Conservation (phyloP, 1,140 invertebrate species). For the Drosophila pruinosa region DNA sequence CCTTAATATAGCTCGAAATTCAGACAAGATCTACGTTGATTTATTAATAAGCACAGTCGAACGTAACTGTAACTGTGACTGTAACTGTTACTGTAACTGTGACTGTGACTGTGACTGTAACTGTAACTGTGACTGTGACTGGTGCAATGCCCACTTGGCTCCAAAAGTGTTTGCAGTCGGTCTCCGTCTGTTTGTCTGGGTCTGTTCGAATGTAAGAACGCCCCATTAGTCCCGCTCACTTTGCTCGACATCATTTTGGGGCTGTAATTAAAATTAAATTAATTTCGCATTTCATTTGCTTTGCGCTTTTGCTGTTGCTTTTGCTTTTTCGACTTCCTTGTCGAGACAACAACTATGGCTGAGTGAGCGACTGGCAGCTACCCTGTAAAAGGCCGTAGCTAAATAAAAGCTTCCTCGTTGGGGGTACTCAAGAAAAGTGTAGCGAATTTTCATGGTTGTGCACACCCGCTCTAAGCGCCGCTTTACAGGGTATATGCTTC, state of each 20-base stretch:
- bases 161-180: neutral
- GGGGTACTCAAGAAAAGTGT: no score
- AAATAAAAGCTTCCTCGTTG: no score
- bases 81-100: no score
- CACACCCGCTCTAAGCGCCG: no score
- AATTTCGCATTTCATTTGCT: slow-evolving; percentile 6
- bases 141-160: slow-evolving; percentile 1
- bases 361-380: neutral
- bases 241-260: neutral
- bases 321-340: slow-evolving; percentile 3
- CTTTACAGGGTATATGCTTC: neutral
- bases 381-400: neutral
- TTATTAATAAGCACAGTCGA: slow-evolving; percentile 24
- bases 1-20: slow-evolving; percentile 8
- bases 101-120: no score
- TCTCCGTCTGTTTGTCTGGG: neutral
- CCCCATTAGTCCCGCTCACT: neutral
- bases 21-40: slow-evolving; percentile 27
- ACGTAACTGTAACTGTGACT: neutral
- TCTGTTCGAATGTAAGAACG: neutral
- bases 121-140: neutral
- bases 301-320: neutral
- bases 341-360: neutral
- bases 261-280: slow-evolving; percentile 28
- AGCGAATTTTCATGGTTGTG: no score